These are phyloP conservation scores for Chrysotoxum bicinctum DNA, from an alignment of 2,888 invertebrate genomes.

Conservation along the genomic window DNA sequence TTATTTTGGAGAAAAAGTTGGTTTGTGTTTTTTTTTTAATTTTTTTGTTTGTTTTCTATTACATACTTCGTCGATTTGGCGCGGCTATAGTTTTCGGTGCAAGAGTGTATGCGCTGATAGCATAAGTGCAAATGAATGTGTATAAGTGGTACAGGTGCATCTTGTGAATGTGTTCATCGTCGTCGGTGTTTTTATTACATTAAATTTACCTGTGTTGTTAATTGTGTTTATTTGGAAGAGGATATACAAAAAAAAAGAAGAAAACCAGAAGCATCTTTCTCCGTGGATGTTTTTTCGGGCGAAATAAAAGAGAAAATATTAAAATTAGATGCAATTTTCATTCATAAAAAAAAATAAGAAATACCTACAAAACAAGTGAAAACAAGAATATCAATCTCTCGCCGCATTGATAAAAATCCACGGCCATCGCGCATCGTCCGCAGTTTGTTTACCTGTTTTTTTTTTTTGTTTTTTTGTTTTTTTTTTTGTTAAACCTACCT, in stretches of 20 bases:
- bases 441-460: neutral
- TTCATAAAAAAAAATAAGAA: conserved; percentile 65
- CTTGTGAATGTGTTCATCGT: conserved; percentile 35
- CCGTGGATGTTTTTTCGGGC: conserved; percentile 8
- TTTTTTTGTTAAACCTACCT: neutral
- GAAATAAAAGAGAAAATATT: conserved; percentile 69
- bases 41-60: conserved; percentile 29
- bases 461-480: too few species aligned
- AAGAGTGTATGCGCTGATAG: conserved; percentile 21
- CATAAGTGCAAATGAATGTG: conserved; percentile 50
- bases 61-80: conserved; percentile 56
- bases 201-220: conserved; percentile 65
- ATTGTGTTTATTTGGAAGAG: conserved; percentile 63
- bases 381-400: conserved; percentile 43
- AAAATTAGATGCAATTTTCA: conserved; percentile 67
- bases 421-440: neutral
- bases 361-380: conserved; percentile 63
- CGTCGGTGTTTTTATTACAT: conserved; percentile 45
- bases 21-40: too few species aligned
- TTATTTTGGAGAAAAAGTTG: conserved; percentile 62
- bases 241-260: neutral
- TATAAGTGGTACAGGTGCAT: conserved; percentile 49
- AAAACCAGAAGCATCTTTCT: conserved; percentile 46
- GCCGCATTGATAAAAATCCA: conserved; percentile 32
- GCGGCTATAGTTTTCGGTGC: conserved; percentile 22